Conservation (phyloP, 2,113 vertebrate genomes). For the Strix aluco region DNA sequence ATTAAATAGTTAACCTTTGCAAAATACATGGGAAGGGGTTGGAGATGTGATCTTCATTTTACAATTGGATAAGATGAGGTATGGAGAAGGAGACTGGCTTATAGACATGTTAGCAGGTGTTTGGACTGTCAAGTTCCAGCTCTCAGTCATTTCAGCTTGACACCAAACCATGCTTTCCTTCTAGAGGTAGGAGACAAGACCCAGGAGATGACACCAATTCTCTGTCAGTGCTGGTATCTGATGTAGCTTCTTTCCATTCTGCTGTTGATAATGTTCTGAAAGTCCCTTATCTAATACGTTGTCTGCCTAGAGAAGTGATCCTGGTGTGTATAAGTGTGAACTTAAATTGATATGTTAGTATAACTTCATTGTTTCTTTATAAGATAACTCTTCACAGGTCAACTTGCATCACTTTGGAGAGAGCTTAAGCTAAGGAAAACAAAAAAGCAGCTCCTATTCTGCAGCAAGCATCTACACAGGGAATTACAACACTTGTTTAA, state of each 20-base stretch:
- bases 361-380: conserved; percentile 7
- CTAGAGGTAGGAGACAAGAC: neutral
- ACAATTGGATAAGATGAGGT: neutral
- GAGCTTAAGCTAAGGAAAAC: neutral
- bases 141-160: neutral
- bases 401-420: neutral
- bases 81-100: neutral
- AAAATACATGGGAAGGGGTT: neutral
- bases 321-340: neutral
- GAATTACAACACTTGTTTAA: neutral
- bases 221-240: neutral
- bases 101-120: neutral
- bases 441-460: neutral
- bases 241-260: conserved; percentile 3
- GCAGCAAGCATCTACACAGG: neutral
- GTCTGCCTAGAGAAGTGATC: neutral
- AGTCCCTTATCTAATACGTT: neutral
- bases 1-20: neutral
- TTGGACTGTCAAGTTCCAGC: neutral
- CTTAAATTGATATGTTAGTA: neutral
- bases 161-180: neutral
- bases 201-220: neutral
- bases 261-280: neutral
- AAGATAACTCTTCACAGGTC: neutral
- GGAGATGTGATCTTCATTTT: neutral